Evolutionary conservation across 2,113 vertebrate genomes (phyloP).

Genomic region (Hippocampus barbouri): DNA sequence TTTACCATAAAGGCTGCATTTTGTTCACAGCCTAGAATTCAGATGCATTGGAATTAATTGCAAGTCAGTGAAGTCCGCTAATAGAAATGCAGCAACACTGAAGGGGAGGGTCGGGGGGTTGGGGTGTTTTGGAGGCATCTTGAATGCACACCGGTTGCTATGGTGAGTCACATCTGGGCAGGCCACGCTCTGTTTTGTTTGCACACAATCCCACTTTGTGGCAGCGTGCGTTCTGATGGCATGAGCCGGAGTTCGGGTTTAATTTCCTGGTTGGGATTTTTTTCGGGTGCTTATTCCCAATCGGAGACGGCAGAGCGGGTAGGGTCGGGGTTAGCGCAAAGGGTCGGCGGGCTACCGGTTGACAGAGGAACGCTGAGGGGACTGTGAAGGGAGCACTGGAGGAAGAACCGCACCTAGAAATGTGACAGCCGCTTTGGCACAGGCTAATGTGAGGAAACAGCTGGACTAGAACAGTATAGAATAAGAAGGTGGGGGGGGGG

Average conservation of each 20-base stretch:
- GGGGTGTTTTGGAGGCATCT: slow-evolving; percentile 41
- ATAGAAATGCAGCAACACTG: slow-evolving; percentile 18
- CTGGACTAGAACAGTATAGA: slow-evolving; percentile 35
- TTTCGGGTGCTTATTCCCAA: slow-evolving; percentile 39
- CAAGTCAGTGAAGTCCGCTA: slow-evolving; percentile 15
- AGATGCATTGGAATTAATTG: not conserved
- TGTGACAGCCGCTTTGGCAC: slow-evolving; percentile 43
- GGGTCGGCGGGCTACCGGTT: slow-evolving; percentile 43
- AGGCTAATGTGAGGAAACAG: slow-evolving; percentile 40
- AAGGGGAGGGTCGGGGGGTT: not conserved
- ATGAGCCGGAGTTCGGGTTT: slow-evolving; percentile 16
- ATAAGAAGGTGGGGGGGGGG: not conserved
- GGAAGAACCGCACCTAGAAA: slow-evolving; percentile 70
- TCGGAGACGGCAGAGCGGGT: slow-evolving; percentile 23
- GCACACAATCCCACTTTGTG: slow-evolving; percentile 32
- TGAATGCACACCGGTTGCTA: slow-evolving; percentile 46
- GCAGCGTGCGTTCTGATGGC: slow-evolving; percentile 22
- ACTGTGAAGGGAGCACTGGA: slow-evolving; percentile 44
- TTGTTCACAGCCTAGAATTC: slow-evolving; percentile 39
- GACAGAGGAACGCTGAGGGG: slow-evolving; percentile 48
- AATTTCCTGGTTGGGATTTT: slow-evolving; percentile 5
- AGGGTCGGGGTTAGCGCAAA: not conserved
- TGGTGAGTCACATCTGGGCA: slow-evolving; percentile 49
- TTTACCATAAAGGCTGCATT: slow-evolving; percentile 64
- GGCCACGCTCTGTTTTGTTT: slow-evolving; percentile 39